These are phyloP conservation scores for Campylorhamphus procurvoides DNA, from an alignment of 2,113 vertebrate genomes.

Conservation along the genomic window DNA sequence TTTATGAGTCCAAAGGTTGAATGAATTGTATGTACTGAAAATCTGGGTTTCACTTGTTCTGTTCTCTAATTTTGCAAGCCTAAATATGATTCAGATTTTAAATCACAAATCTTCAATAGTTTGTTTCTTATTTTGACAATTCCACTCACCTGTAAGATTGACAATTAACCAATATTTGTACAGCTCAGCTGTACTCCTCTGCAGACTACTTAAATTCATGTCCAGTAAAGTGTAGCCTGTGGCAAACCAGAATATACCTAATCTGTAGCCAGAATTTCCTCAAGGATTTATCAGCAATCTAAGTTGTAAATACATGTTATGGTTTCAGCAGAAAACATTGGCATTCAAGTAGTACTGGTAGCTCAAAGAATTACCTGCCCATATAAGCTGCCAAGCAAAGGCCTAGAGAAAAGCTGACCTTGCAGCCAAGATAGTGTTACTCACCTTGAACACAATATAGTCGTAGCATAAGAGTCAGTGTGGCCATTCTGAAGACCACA, in stretches of 20 bases:
- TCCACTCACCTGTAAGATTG: background rate
- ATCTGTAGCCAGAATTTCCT: background rate
- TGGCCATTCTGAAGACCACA: background rate
- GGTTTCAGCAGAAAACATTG: background rate
- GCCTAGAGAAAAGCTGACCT: background rate
- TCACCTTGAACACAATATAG: background rate
- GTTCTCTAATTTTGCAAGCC: background rate
- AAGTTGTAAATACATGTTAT: background rate
- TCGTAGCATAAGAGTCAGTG: background rate
- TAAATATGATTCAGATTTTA: background rate
- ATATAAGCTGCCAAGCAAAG: rapidly evolving
- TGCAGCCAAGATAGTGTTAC: background rate
- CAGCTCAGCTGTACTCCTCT: background rate
- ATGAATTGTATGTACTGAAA: background rate
- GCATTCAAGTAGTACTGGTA: background rate
- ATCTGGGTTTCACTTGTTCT: background rate
- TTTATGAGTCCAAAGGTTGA: background rate
- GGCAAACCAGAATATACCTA: background rate
- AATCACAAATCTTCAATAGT: background rate
- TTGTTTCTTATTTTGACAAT: background rate
- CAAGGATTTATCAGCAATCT: background rate
- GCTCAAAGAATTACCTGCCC: background rate
- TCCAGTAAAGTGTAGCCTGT: background rate
- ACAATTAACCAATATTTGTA: background rate
- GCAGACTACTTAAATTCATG: background rate